Conservation (phyloP, 2,113 vertebrate genomes). For the Apodemus speciosus region DNA sequence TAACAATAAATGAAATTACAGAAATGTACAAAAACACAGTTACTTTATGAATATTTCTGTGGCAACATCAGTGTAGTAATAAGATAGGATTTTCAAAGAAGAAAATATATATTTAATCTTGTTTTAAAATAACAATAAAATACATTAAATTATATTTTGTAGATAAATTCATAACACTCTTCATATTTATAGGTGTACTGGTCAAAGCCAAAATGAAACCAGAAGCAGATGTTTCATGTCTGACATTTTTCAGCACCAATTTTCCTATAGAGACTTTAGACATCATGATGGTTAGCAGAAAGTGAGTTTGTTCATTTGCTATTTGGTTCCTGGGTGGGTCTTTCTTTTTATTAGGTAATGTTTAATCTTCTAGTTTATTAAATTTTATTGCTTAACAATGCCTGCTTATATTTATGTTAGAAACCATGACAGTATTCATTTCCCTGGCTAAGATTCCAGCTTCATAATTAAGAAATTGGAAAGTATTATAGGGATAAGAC, state of each 20-base stretch:
- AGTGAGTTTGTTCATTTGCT: neutral
- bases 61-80: neutral
- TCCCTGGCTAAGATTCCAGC: neutral
- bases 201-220: neutral
- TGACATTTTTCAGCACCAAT: neutral
- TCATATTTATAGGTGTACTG: neutral
- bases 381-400: neutral
- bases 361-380: neutral
- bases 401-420: neutral
- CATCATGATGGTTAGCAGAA: rapidly evolving
- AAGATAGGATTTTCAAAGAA: neutral
- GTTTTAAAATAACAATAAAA: neutral
- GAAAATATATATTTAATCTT: neutral
- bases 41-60: neutral
- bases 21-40: neutral
- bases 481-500: neutral
- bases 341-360: neutral
- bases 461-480: neutral
- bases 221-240: neutral
- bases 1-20: neutral
- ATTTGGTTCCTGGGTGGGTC: neutral
- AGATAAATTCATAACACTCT: neutral
- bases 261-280: neutral
- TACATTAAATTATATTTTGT: neutral
- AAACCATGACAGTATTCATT: neutral